These are phyloP conservation scores for Sarcophaga carnaria DNA, from an alignment of 2,888 invertebrate species.

Conservation along the genomic window DNA sequence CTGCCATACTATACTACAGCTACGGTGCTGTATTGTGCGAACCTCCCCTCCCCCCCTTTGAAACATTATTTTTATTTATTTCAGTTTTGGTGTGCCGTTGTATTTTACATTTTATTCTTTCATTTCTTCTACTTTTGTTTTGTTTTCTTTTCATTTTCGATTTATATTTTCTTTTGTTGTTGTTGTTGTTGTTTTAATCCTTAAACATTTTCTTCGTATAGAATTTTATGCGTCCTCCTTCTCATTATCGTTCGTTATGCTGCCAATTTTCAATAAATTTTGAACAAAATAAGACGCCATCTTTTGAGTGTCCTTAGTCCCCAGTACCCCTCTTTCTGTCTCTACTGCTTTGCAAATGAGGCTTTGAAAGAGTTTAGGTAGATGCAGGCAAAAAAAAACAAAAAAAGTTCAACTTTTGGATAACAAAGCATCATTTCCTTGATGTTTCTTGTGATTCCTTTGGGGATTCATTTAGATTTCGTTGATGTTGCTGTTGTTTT, in stretches of 20 bases:
- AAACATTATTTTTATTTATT: slow-evolving; percentile 78
- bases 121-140: slow-evolving; percentile 28
- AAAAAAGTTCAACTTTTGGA: slow-evolving; percentile 39
- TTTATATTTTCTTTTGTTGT: not conserved
- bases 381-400: not conserved
- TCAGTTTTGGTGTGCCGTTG: slow-evolving; percentile 73
- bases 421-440: slow-evolving; percentile 67
- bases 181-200: slow-evolving; percentile 52
- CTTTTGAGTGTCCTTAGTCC: slow-evolving; percentile 20
- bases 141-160: slow-evolving; percentile 2
- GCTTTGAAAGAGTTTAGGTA: slow-evolving; percentile 6
- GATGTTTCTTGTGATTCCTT: slow-evolving; percentile 69
- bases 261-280: slow-evolving; percentile 73
- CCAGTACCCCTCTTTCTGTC: not conserved
- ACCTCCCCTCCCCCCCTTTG: not conserved
- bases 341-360: slow-evolving; percentile 21
- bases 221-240: slow-evolving; percentile 52
- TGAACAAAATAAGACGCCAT: slow-evolving; percentile 64
- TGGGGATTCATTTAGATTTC: slow-evolving; percentile 61
- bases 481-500: slow-evolving; percentile 2
- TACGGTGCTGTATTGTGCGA: no score
- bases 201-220: slow-evolving; percentile 54
- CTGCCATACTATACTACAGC: not conserved
- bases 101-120: slow-evolving; percentile 65
- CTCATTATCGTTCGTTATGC: slow-evolving; percentile 68